phyloP scores from a whole-genome alignment of 1,140 invertebrate genomes.

The Ericerus pela region DNA sequence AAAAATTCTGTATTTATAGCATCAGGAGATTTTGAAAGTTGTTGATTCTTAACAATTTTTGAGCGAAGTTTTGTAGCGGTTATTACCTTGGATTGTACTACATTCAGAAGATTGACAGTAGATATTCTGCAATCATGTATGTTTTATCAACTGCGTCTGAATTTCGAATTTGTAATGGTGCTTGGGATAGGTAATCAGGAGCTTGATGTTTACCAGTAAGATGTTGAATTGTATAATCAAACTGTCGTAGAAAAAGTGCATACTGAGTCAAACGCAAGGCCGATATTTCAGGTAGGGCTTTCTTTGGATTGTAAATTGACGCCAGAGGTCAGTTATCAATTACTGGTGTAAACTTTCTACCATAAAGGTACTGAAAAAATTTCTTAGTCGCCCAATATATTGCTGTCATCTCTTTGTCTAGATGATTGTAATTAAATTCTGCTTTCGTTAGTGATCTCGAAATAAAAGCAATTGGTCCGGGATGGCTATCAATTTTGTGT shows the following conservation, averaged over 20 bases:
- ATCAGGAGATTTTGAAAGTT: too few relatives aligned
- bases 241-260: slow-evolving; percentile 28
- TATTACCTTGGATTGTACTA: too few relatives aligned
- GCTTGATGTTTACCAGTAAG: too few relatives aligned
- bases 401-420: slow-evolving; percentile 34
- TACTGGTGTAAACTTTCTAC: slow-evolving; percentile 29
- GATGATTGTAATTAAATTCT: slow-evolving; percentile 25
- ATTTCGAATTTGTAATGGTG: too few relatives aligned
- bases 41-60: too few relatives aligned
- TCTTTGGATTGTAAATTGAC: slow-evolving; percentile 30
- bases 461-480: slow-evolving; percentile 33
- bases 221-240: slow-evolving; percentile 29
- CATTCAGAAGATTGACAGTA: too few relatives aligned
- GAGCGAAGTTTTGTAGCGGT: too few relatives aligned
- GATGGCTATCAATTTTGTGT: slow-evolving; percentile 30
- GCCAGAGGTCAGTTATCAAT: slow-evolving; percentile 36
- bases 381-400: slow-evolving; percentile 31
- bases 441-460: slow-evolving; percentile 33
- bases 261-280: slow-evolving; percentile 28
- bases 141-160: too few relatives aligned
- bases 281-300: slow-evolving; percentile 23
- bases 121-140: too few relatives aligned
- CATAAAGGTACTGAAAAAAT: slow-evolving; percentile 35
- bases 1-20: background rate
- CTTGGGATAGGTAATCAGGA: too few relatives aligned